Percentiles rank a stretch among this genome's conserved stretches.
Evolutionary conservation across 92 coral and sea anemone genomes (phyloP).

Genomic region (Siderastrea siderea): DNA sequence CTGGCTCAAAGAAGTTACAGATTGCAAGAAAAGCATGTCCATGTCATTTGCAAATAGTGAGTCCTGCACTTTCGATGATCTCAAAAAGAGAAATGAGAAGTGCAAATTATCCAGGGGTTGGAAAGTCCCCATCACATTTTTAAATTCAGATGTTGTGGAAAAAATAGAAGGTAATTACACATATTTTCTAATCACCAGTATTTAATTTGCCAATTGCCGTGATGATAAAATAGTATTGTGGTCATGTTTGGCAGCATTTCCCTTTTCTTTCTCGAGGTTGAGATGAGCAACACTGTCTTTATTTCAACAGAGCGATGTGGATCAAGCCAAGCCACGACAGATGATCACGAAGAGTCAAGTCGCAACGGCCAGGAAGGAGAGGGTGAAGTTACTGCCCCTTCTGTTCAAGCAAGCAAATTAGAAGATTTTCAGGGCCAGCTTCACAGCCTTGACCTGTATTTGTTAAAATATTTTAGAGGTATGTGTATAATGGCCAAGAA

Average conservation of each 20-base stretch:
- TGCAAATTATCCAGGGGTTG: conserved; percentile 27
- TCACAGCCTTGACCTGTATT: not conserved
- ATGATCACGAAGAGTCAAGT: not conserved
- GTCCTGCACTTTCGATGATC: conserved; percentile 10
- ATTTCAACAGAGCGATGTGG: conserved; percentile 18
- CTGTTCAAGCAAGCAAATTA: not conserved
- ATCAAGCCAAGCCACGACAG: conserved; percentile 12
- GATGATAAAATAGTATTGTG: not conserved
- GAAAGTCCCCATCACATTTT: conserved; percentile 5
- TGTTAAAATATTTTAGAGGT: conserved; percentile 10
- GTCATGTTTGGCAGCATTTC: not conserved
- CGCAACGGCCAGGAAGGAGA: not conserved
- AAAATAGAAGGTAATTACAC: not conserved
- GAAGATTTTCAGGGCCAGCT: conserved; percentile 4
- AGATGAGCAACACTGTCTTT: not conserved
- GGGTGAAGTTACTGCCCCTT: not conserved
- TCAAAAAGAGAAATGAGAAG: conserved; percentile 25
- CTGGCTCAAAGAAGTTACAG: conserved; percentile 6
- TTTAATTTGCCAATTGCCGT: not conserved
- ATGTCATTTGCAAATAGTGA: conserved; percentile 5
- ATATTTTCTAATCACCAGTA: too few species aligned
- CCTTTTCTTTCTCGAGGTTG: not conserved
- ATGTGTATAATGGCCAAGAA: not conserved
- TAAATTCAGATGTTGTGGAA: conserved; percentile 1
- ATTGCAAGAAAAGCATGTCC: conserved; percentile 10